Evolutionary conservation across 2,888 invertebrate species (phyloP).

Genomic region (Thera obeliscata): DNA sequence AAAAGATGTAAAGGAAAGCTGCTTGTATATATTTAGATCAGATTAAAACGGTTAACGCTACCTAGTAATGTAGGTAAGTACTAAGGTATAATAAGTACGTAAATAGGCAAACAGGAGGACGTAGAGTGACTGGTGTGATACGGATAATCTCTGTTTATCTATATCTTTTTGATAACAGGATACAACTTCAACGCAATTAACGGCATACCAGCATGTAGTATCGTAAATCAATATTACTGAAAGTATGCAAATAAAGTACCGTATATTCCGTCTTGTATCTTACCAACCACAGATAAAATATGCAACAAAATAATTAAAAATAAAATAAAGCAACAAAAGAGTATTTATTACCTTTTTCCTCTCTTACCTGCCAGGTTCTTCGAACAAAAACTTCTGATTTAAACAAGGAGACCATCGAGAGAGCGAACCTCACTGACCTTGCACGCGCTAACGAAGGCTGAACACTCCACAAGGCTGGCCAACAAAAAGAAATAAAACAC

Average conservation of each 20-base stretch:
- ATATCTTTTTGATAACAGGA: background rate
- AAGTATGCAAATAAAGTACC: background rate
- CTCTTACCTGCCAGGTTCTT: constrained; percentile 33
- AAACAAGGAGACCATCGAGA: constrained; percentile 48
- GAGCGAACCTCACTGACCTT: constrained; percentile 72
- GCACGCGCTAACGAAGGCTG: constrained; percentile 80
- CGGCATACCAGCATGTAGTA: background rate
- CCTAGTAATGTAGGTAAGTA: background rate
- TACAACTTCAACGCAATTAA: background rate
- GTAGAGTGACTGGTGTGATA: constrained; percentile 1
- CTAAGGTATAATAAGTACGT: background rate
- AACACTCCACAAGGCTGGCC: constrained; percentile 67
- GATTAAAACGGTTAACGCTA: background rate
- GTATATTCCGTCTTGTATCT: too few relatives aligned
- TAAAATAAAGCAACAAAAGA: background rate
- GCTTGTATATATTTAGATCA: background rate
- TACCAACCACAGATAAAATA: too few relatives aligned
- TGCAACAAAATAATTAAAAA: constrained; percentile 3
- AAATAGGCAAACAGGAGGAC: background rate
- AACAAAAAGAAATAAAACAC: constrained; percentile 68
- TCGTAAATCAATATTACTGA: background rate
- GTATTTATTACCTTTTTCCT: constrained; percentile 8
- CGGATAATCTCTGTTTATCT: background rate
- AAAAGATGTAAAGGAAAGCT: too few relatives aligned
- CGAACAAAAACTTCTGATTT: constrained; percentile 46